Evolutionary conservation across 2,888 invertebrate species (phyloP).

Genomic region (Thysanoteuthis rhombus): DNA sequence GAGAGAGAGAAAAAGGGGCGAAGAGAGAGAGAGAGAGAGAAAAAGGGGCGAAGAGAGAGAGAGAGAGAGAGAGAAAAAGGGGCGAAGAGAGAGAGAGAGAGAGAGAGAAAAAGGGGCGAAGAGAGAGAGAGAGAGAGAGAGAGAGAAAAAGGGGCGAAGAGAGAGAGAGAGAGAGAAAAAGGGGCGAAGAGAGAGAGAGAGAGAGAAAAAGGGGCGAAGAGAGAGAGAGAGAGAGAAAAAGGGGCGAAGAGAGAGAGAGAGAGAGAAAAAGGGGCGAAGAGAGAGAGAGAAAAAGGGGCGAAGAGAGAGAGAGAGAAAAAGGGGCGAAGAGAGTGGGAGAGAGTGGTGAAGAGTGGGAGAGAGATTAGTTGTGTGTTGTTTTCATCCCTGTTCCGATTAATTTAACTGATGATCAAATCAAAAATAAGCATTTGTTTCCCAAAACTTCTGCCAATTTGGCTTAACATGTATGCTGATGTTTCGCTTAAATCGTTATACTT

Average conservation of each 20-base stretch:
- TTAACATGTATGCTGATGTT: no score
- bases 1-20: neutral
- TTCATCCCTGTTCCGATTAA: no score
- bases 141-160: neutral
- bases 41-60: neutral
- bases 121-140: neutral
- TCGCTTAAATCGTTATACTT: no score
- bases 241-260: neutral
- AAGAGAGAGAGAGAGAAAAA: neutral
- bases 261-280: neutral
- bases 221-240: neutral
- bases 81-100: neutral
- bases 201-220: neutral
- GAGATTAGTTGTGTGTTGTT: no score
- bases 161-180: neutral
- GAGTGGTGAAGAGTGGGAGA: neutral
- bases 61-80: neutral
- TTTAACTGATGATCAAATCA: no score
- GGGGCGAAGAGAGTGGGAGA: neutral
- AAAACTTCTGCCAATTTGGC: no score
- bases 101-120: neutral
- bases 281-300: no score
- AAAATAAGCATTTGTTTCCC: no score
- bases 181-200: neutral
- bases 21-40: no score